phyloP scores from a whole-genome alignment of 2,888 invertebrate genomes.

The Hemistola chrysoprasaria region DNA sequence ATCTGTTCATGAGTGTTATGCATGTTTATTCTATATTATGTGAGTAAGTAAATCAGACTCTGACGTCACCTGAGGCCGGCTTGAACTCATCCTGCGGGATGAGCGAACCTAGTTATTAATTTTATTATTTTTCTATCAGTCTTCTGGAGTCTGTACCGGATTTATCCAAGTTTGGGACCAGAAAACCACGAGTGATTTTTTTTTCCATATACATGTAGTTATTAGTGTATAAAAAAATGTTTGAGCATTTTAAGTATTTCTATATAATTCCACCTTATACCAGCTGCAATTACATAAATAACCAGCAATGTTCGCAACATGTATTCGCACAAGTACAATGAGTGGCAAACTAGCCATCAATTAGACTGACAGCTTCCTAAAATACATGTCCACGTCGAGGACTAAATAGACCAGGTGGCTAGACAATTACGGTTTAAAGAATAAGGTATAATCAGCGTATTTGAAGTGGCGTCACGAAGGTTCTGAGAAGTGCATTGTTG shows the following conservation, averaged over 20 bases:
- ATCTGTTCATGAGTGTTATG: too few relatives aligned
- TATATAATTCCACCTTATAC: background rate
- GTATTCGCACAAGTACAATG: slow-evolving; percentile 51
- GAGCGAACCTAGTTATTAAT: too few relatives aligned
- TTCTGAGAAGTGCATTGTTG: slow-evolving; percentile 71
- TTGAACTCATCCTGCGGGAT: too few relatives aligned
- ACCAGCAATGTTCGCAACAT: slow-evolving; percentile 46
- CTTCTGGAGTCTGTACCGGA: too few relatives aligned
- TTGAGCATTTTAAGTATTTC: background rate
- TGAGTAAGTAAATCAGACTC: too few relatives aligned
- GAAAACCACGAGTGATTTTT: too few relatives aligned
- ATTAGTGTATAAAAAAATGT: slow-evolving; percentile 1
- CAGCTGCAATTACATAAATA: slow-evolving; percentile 3
- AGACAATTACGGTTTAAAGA: slow-evolving; percentile 62
- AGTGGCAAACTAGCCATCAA: slow-evolving; percentile 51
- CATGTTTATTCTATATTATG: too few relatives aligned
- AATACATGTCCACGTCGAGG: slow-evolving; percentile 65
- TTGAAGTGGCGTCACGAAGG: slow-evolving; percentile 76
- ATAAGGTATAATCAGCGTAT: slow-evolving; percentile 65
- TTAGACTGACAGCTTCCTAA: slow-evolving; percentile 56
- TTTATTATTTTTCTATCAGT: too few relatives aligned
- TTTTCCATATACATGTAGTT: too few relatives aligned
- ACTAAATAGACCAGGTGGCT: slow-evolving; percentile 74
- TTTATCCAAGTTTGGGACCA: too few relatives aligned
- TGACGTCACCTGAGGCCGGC: too few relatives aligned